Percentiles rank a stretch among this genome's conserved stretches.
Evolutionary conservation across 1,140 invertebrate species (phyloP).

Genomic region (Tetramorium parvispinum): DNA sequence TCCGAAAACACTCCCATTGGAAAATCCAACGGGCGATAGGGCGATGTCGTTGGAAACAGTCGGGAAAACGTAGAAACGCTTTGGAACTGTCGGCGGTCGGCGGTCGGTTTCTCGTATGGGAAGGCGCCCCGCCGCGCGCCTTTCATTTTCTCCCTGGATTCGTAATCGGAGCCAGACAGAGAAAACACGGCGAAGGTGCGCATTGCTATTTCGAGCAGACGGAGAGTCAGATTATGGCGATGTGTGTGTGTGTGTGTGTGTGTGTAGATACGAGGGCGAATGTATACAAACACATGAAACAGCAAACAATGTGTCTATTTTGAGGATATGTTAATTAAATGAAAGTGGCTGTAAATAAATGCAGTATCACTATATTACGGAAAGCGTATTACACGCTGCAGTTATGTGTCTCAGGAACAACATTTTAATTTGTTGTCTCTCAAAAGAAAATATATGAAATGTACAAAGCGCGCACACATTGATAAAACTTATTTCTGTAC

Average conservation of each 20-base stretch:
- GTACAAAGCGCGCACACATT: neutral
- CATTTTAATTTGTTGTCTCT: conserved; percentile 28
- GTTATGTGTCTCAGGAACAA: neutral
- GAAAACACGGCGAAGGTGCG: conserved; percentile 6
- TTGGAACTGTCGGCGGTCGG: conserved; percentile 19
- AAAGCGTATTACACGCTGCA: neutral
- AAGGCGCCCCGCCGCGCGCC: neutral
- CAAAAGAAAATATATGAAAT: neutral
- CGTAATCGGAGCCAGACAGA: conserved; percentile 52
- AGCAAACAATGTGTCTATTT: conserved; percentile 12
- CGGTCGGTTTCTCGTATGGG: neutral
- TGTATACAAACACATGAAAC: neutral
- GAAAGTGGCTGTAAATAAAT: conserved; percentile 23
- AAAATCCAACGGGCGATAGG: conserved; percentile 41
- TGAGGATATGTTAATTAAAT: conserved; percentile 39
- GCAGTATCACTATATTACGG: neutral
- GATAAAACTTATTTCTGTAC: conserved; percentile 18
- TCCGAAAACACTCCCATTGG: conserved; percentile 54
- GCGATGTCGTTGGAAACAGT: conserved; percentile 45
- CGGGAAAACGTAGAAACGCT: conserved; percentile 28
- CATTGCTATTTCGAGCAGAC: conserved; percentile 25
- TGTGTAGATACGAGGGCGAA: neutral
- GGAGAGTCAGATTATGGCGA: neutral
- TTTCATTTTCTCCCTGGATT: conserved; percentile 59
- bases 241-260: neutral